A percentile compares a stretch with the other conserved stretches of the same genome.
Conservation (phyloP, 2,797 vertebrate species). For the Trichosurus vulpecula region DNA sequence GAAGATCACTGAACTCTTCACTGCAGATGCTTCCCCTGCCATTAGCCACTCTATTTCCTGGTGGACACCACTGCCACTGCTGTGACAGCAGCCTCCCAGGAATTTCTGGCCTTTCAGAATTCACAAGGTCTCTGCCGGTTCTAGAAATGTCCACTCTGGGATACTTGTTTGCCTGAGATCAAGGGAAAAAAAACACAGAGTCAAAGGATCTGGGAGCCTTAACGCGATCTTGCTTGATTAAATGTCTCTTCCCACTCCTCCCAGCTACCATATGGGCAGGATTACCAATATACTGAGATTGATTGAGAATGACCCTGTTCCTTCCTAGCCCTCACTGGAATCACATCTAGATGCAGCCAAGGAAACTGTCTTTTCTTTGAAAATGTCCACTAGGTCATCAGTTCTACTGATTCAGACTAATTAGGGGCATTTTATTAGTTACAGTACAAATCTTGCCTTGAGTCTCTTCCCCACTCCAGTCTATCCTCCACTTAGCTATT, state of each 20-base stretch:
- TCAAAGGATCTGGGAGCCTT: neutral
- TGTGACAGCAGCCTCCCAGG: neutral
- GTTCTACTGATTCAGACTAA: neutral
- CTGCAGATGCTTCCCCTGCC: neutral
- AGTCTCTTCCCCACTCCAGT: neutral
- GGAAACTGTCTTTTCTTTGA: neutral
- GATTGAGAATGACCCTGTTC: neutral
- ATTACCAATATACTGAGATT: neutral
- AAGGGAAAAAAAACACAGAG: neutral
- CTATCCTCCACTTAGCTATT: neutral
- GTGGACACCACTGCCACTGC: neutral
- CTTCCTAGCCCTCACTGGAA: neutral
- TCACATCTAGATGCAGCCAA: neutral
- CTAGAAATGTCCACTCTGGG: neutral
- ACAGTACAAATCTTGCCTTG: neutral
- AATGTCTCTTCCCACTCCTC: neutral
- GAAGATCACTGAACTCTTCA: neutral
- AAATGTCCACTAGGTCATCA: neutral
- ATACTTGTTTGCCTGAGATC: neutral
- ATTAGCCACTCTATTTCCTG: neutral
- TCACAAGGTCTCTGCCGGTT: neutral
- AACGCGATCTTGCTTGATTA: neutral
- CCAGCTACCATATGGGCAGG: neutral
- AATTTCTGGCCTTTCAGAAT: neutral
- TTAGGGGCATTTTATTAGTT: neutral